Base-by-base conservation (phyloP, 1,140 invertebrate genomes). In the Campoletis sonorensis region DNA sequence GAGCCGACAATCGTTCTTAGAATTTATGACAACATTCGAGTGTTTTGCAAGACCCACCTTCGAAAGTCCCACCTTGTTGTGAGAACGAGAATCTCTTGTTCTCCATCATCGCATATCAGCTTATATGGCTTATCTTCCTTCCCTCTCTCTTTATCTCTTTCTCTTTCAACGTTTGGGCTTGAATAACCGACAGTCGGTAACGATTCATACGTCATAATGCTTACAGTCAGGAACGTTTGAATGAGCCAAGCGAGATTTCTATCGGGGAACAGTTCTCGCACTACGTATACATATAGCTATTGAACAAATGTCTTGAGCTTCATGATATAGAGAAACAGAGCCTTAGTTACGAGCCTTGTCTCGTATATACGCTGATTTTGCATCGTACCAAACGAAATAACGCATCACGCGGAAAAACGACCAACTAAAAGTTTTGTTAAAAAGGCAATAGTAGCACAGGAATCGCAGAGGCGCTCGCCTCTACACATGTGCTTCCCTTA, bases 341-440 rank as follows among this genome's bases (percentile, higher is more conserved):
- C 51, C 70, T 64, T 45, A 75, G 45, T 75, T 75, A 75, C 49
- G 72, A 75, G 45, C 26, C 26, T 54, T 75, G 40, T 45, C 40
- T 45, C 40, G 40, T 45, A 45, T 45, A 45, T 45, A 45, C 11
- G 72, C 45, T 18, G 37, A 49, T 75, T 58, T 54, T 58, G 49
- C 72, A 75, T 75, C 49, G 72, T 75, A 58, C 72, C 49, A 75
- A 7, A n/a, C 71, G 45, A 73, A 73, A 51, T 51, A 73, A 27
- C 23, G 33, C 72, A 45, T 84, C 76, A 51, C 54, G 85, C 76
- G 10, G 21, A 84, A 54, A 30, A 75, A 75, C n/a, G 49, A 75
- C 11, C 8, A 10, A 4, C 3, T 27, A 33, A 33, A 51, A 37
- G n/a, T n/a, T n/a, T 40, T 23, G 23, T 0, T 11, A 45, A 45